Base-by-base conservation (phyloP, 2,888 invertebrate genomes). In the Orthosia cruda region DNA sequence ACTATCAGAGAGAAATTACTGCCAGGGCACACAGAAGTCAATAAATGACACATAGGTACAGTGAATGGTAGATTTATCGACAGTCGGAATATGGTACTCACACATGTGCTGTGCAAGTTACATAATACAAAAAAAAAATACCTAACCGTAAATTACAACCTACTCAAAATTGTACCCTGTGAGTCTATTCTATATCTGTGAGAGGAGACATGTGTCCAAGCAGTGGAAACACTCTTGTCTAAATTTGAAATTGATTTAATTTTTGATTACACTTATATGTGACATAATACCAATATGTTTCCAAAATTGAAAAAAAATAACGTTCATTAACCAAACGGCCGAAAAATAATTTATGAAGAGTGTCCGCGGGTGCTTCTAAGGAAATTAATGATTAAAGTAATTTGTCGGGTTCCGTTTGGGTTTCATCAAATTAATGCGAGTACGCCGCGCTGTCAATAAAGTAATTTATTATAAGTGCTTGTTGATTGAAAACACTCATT, bases 351-450 rank as follows among this genome's bases (percentile, higher is more conserved):
- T 79, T 80, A 85, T 76, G 20, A 77, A 81, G 77, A 72, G 65
- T 73, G 79, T 81, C 69, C 71, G 4, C 50, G 40, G 76, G 69
- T 13, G 77, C 63, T 78, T 78, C 71, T 74, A 87, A 89, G 88
- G 88, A 90, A 91, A 92, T 92, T 91, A 92, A 89, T 83, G 85
- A 87, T 83, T 83, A 87, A 91, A 85, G 83, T 88, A 85, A 87
- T 91, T 92, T 89, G 87, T 86, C 72, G 87, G 83, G 84, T 88
- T 89, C 87, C 90, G 89, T 89, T 89, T 87, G 86, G 87, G 88
- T 91, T 91, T 90, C 88, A 92, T 92, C 89, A 90, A 92, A 92
- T 93, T 91, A 91, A 89, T 77, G 83, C 82, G 77, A 81, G 76
- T 81, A 55, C 23, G 83, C 78, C 52, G 32, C 45, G 40, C 52